Evolutionary conservation across 2,888 invertebrate genomes (phyloP), one percentile per base, ranked within the genome.

Genomic region (Drosophila subsilvestris): DNA sequence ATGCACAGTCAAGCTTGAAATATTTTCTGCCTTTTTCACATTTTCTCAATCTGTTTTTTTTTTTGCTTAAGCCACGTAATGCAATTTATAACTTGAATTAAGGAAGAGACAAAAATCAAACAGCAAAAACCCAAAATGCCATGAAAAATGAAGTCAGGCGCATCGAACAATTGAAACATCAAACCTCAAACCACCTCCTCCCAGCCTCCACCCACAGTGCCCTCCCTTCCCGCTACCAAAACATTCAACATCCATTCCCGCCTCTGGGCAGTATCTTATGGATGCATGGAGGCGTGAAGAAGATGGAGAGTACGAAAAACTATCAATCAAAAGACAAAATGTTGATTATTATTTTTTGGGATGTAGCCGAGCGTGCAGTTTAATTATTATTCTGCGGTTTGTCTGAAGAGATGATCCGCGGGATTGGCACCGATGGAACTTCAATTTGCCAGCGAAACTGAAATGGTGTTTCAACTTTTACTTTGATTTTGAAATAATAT

Each of bases 281-380:
- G 67, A 65, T 67, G 62, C 72, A 57, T 44, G 73, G 44, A 57
- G 73, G 53, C 54, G 71, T 71, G 61, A 63, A 65, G 44, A 51
- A 69, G 44, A 45, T 47, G 48, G 53, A 25, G 12, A 32, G 32
- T 32, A 60, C 54, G 47, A 72, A 72, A 79, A 82, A 87, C 88
- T 87, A 83, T 83, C 83, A 83, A 83, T 83, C 83, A 83, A 77
- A 79, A 74, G 81, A 81, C 75, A 85, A 81, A 79, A 72, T 66
- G 66, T 79, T 79, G 69, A 79, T 85, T 79, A 87, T 74, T 66
- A 74, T 72, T 76, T 72, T 76, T 51, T 67, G 60, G 53, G 32
- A 68, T 74, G 68, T 60, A 82, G 69, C 74, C 67, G 74, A 83
- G 86, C 88, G 78, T 79, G 78, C 68, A 76, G 49, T 71, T 76